Percentiles rank a stretch among this genome's conserved stretches.
Evolutionary conservation across 2,113 vertebrate genomes (phyloP).

Genomic region (Marmota monax): DNA sequence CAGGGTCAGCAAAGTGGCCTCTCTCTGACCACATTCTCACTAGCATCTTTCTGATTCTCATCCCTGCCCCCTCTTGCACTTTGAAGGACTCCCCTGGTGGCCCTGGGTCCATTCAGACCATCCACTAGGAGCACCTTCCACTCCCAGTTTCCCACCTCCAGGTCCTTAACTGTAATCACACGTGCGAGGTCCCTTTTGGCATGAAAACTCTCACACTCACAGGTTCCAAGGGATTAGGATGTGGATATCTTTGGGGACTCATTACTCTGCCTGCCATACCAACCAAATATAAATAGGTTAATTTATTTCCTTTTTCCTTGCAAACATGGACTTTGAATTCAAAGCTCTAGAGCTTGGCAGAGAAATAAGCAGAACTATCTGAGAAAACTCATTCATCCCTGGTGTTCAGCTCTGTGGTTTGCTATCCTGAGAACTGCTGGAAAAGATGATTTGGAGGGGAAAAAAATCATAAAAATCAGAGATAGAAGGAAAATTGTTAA

Average conservation of each 20-base stretch:
- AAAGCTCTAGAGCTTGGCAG: not conserved
- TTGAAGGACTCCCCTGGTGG: not conserved
- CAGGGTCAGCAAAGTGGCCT: rapidly evolving
- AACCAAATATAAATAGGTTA: not conserved
- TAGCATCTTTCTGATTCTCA: not conserved
- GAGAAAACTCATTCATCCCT: not conserved
- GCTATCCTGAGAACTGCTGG: not conserved
- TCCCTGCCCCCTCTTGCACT: not conserved
- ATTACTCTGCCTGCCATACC: not conserved
- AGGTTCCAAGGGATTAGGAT: not conserved
- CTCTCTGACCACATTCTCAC: not conserved
- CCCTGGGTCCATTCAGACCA: too few relatives aligned
- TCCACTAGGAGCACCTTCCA: not conserved
- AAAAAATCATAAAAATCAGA: not conserved
- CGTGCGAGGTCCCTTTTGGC: not conserved
- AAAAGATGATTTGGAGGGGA: not conserved
- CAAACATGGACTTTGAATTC: not conserved
- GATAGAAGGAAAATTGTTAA: not conserved
- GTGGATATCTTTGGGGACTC: not conserved
- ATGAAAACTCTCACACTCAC: not conserved
- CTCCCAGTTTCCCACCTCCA: too few relatives aligned
- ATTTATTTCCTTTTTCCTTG: not conserved
- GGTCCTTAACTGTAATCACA: not conserved
- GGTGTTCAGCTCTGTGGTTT: not conserved
- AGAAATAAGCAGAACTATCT: not conserved